These are phyloP conservation scores for Plebejus melissa DNA, from an alignment of 2,888 invertebrate species.

Conservation along the genomic window DNA sequence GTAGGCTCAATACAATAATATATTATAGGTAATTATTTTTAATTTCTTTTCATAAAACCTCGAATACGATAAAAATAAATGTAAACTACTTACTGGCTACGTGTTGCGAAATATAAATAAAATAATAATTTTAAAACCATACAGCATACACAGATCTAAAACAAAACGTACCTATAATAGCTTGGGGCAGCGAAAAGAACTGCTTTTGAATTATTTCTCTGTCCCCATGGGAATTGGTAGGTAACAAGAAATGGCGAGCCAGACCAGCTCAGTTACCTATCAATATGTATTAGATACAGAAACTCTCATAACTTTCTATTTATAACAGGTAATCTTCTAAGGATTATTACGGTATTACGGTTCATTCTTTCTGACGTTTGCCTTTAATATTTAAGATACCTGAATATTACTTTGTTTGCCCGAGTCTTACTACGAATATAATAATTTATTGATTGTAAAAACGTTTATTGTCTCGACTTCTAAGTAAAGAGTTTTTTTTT, in stretches of 20 bases:
- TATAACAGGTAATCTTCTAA: neutral
- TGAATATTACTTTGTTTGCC: neutral
- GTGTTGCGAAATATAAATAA: too few species aligned
- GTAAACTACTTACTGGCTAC: too few species aligned
- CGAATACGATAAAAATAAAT: too few species aligned
- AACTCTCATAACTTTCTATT: constrained; percentile 1
- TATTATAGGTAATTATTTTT: too few species aligned
- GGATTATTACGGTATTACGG: neutral
- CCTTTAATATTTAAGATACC: neutral
- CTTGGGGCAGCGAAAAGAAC: neutral
- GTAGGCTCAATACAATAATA: too few species aligned
- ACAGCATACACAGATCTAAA: neutral
- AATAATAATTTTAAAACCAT: too few species aligned
- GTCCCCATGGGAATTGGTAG: neutral
- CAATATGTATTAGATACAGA: neutral
- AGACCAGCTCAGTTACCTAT: neutral
- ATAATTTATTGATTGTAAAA: too few species aligned
- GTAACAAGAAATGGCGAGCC: neutral
- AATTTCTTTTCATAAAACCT: too few species aligned
- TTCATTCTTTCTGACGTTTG: neutral
- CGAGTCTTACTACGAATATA: too few species aligned
- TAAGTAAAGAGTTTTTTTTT: too few species aligned
- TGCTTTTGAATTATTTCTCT: neutral
- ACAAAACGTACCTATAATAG: too few species aligned
- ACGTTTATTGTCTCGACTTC: too few species aligned